Percentiles rank a stretch among this genome's conserved stretches.
Conservation (phyloP, 2,888 invertebrate species). For the Shargacucullia verbasci region DNA sequence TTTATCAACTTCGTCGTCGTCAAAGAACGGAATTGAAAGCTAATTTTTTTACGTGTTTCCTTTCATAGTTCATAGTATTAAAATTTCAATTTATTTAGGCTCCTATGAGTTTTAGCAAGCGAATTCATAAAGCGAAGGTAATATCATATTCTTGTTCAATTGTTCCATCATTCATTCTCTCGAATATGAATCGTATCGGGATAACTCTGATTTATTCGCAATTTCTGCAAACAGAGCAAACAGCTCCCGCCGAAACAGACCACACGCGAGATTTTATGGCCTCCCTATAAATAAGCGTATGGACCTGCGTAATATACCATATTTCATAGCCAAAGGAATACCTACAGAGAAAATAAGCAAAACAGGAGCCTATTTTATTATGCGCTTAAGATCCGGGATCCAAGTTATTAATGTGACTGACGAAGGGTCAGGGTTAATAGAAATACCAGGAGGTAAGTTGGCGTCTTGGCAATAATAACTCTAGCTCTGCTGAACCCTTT, state of each 20-base stretch:
- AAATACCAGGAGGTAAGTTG: too few relatives aligned
- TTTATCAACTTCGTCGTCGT: conserved; percentile 12
- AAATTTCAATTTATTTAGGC: too few relatives aligned
- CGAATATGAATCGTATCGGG: conserved; percentile 1
- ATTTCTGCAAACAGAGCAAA: conserved; percentile 12
- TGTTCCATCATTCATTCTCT: neutral
- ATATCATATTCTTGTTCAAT: too few relatives aligned
- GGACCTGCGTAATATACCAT: conserved; percentile 15
- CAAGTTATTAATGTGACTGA: conserved; percentile 19
- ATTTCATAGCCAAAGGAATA: conserved; percentile 15
- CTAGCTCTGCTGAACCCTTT: too few relatives aligned
- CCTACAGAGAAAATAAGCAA: conserved; percentile 1
- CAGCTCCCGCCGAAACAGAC: conserved; percentile 17
- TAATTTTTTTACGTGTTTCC: conserved; percentile 7
- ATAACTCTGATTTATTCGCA: conserved; percentile 34
- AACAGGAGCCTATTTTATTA: too few relatives aligned
- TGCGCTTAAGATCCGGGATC: neutral
- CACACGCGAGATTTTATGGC: conserved; percentile 44
- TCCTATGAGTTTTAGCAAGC: too few relatives aligned
- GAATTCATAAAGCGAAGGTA: too few relatives aligned
- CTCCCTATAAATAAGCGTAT: conserved; percentile 34
- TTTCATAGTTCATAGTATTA: too few relatives aligned
- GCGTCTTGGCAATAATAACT: too few relatives aligned
- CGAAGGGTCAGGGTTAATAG: conserved; percentile 1
- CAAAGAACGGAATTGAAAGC: conserved; percentile 9